phyloP scores from a whole-genome alignment of 2,797 vertebrate species.

The Valencia hispanica region DNA sequence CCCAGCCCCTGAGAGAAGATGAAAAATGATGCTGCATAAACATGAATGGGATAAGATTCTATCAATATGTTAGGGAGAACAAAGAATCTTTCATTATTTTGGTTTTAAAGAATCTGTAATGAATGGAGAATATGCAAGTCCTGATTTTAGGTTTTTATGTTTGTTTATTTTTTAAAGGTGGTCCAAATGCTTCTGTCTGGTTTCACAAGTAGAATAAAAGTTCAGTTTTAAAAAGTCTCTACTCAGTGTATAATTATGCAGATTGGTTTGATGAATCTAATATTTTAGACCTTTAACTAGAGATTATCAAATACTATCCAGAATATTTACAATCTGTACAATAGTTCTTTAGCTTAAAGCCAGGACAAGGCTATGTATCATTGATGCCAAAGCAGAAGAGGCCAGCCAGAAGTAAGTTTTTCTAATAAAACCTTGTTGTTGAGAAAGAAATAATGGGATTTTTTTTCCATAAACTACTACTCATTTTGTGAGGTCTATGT shows the following conservation, averaged over 20 bases:
- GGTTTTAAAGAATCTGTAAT: background rate
- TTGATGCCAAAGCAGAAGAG: no score
- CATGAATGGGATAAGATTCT: background rate
- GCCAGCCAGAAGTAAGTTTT: no score
- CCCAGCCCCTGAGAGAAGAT: background rate
- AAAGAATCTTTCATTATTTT: background rate
- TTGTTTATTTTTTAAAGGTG: background rate
- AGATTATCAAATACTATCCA: background rate
- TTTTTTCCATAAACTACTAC: background rate
- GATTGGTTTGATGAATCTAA: background rate
- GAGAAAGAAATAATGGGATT: no score
- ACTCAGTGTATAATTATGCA: background rate
- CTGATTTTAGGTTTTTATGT: background rate
- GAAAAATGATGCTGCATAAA: background rate
- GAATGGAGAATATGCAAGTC: background rate
- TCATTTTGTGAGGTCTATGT: background rate
- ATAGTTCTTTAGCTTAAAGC: background rate
- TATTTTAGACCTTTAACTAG: background rate
- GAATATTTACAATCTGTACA: background rate
- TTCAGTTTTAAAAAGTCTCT: background rate
- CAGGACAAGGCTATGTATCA: no score
- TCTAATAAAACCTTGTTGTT: no score
- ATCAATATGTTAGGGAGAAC: background rate
- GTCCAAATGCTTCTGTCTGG: background rate
- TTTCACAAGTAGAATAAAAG: background rate